Conservation (phyloP, 64 coral and sea anemone species). For the Porites australiensis region DNA sequence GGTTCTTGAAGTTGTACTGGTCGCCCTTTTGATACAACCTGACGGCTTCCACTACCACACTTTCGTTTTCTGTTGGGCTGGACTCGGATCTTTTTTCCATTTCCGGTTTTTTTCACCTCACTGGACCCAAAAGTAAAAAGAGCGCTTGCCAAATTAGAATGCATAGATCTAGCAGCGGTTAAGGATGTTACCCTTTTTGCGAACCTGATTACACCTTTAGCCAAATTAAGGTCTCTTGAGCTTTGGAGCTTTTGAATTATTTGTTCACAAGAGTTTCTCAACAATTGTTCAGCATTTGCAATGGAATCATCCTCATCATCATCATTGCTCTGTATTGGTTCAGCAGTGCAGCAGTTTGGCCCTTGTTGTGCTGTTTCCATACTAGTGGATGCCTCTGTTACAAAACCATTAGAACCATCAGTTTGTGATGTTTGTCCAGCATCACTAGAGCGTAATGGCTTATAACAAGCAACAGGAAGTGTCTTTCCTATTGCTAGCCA, state of each 20-base stretch:
- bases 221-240: constrained; percentile 45
- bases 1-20: constrained; percentile 41
- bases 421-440: no score
- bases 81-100: constrained; percentile 63
- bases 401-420: no score
- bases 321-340: background rate
- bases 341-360: background rate
- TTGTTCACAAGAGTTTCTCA: constrained; percentile 59
- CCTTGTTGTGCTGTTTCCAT: background rate
- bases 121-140: constrained; percentile 67
- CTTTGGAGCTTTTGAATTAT: constrained; percentile 64
- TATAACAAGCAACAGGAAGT: constrained; percentile 27
- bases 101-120: constrained; percentile 49
- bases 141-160: constrained; percentile 62
- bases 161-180: constrained; percentile 51
- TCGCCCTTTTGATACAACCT: constrained; percentile 56
- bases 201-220: constrained; percentile 55
- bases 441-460: background rate
- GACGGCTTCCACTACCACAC: constrained; percentile 56
- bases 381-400: background rate
- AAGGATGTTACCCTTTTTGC: constrained; percentile 53
- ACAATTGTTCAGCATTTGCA: constrained; percentile 43
- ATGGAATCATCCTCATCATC: constrained; percentile 23
- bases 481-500: constrained; percentile 42
- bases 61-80: constrained; percentile 78